Base-by-base conservation (phyloP, 2,888 invertebrate genomes). In the Ceraclea dissimilis region DNA sequence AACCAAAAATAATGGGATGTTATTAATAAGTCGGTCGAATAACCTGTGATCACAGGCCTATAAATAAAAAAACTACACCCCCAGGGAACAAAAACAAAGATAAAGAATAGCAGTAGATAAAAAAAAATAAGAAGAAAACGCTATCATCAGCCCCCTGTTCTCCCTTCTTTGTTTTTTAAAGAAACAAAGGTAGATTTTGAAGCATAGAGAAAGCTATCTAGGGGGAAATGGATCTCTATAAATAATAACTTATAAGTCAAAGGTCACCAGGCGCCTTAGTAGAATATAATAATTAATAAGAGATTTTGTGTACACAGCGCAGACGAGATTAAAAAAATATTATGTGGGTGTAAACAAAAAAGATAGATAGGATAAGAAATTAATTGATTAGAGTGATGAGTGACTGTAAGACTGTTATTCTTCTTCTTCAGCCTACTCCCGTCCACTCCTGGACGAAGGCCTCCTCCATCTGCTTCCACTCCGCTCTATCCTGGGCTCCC, bases 11-110 rank as follows among this genome's bases (percentile, higher is more conserved):
- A n/a, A 4, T 26, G 10, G 4, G 26, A 26, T 26, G 10, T 39
- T 39, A 60, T 60, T 60, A 60, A 60, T 60, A 60, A 58, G 54
- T 54, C 57, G 58, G 58, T 60, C 60, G 57, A 59, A 50, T 60
- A 60, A 60, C 60, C 60, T 60, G 60, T 58, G 60, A 60, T 60
- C 60, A 59, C 51, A 44, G 34, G 58, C 58, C 60, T 58, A 60
- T 60, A 60, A 60, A 60, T 60, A 60, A 60, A n/a, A n/a, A 59
- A 60, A 60, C 60, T 60, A 56, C 13, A 39, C 39, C 55, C 60
- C 56, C 55, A 34, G 44, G 60, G 47, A 49, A 53, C 21, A 22
- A 6, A 26, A 26, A 26, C 26, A 49, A 49, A 57, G 60, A 60
- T 57, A 60, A 57, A 59, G 54, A 44, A 51, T 49, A 52, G 54